phyloP scores from a whole-genome alignment of 2,888 invertebrate genomes.

The Thecophora atra region DNA sequence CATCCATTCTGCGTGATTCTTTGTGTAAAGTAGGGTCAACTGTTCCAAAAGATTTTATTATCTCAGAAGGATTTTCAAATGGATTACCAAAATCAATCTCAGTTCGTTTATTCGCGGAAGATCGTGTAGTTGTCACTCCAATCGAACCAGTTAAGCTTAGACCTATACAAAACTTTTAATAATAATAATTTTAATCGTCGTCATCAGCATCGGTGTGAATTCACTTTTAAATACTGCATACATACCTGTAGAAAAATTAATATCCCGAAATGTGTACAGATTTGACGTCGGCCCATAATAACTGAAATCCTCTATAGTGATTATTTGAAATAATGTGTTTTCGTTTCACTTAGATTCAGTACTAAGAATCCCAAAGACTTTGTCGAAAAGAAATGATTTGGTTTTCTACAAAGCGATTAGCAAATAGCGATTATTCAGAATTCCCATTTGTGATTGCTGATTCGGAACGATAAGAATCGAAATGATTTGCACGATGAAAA shows the following conservation, averaged over 20 bases:
- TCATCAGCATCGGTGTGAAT: background rate
- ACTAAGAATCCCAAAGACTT: background rate
- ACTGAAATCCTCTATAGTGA: background rate
- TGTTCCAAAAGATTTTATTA: background rate
- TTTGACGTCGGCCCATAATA: background rate
- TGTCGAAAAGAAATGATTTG: background rate
- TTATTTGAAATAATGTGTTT: background rate
- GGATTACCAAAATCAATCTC: background rate
- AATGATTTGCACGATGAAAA: no score
- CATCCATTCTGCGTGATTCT: background rate
- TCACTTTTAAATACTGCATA: background rate
- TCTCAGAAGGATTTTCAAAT: background rate
- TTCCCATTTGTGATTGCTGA: no score
- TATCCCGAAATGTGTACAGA: background rate
- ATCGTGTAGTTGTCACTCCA: conserved; percentile 3
- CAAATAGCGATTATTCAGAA: no score
- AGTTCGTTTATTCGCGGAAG: background rate
- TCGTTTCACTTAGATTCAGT: background rate
- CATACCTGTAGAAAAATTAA: background rate
- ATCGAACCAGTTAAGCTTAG: background rate
- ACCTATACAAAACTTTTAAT: no score
- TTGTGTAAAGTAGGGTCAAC: background rate
- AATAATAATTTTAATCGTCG: no score
- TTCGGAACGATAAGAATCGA: no score
- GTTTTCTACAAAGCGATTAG: no score